Percentiles rank a stretch among this genome's conserved stretches.
Conservation (phyloP, 2,797 vertebrate species). For the Odontamblyopus lacepedii region DNA sequence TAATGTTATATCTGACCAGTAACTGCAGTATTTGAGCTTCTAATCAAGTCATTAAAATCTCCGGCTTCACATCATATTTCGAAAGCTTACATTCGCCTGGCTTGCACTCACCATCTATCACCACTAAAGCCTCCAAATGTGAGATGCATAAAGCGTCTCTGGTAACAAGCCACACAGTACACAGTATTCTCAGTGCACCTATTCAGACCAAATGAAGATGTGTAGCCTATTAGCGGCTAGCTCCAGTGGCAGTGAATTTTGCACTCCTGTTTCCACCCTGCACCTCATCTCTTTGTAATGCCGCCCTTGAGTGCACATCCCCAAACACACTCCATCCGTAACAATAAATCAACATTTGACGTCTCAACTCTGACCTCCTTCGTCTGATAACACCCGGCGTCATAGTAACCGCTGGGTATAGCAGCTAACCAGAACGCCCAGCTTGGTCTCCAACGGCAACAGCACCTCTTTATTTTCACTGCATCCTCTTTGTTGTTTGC, state of each 20-base stretch:
- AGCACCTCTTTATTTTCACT: constrained; percentile 85
- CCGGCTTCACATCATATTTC: background rate
- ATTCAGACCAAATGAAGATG: constrained; percentile 45
- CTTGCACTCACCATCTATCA: constrained; percentile 8
- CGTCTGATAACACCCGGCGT: constrained; percentile 41
- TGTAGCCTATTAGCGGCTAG: constrained; percentile 46
- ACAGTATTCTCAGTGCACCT: constrained; percentile 39
- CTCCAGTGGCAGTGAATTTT: constrained; percentile 44
- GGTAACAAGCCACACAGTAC: constrained; percentile 36
- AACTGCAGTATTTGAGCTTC: background rate
- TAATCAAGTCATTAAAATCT: background rate
- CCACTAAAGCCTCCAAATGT: constrained; percentile 31
- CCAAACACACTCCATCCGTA: constrained; percentile 52
- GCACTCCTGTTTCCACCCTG: constrained; percentile 42
- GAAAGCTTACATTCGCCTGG: constrained; percentile 1
- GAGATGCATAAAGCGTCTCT: constrained; percentile 10
- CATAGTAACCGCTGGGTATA: constrained; percentile 60
- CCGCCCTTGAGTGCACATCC: constrained; percentile 49
- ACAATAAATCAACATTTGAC: constrained; percentile 62
- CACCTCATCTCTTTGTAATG: constrained; percentile 57
- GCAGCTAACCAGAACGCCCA: constrained; percentile 51
- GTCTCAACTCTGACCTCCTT: constrained; percentile 15
- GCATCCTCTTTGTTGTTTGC: constrained; percentile 84
- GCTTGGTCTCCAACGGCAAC: constrained; percentile 38
- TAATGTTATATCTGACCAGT: background rate